Conservation (phyloP, 2,888 invertebrate genomes). For the Serrognathus titanus region DNA sequence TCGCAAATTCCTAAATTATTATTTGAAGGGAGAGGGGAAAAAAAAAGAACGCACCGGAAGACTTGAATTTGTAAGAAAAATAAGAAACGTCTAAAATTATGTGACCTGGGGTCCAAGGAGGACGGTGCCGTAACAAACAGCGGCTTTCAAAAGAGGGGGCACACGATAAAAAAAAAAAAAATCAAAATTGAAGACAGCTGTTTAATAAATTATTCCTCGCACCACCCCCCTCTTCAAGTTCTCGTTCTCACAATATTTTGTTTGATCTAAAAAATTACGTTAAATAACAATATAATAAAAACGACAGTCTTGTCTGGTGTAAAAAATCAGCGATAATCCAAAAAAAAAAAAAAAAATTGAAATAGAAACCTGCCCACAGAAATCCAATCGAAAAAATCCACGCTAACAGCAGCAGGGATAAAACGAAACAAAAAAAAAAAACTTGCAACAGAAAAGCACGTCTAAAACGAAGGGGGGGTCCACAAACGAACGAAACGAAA, state of each 20-base stretch:
- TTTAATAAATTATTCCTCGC: no score
- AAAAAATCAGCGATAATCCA: neutral
- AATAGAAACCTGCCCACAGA: constrained; percentile 2
- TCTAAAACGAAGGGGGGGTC: neutral
- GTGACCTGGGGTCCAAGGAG: neutral
- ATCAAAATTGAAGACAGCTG: no score
- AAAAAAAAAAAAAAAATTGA: neutral
- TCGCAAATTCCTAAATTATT: neutral
- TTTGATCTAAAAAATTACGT: neutral
- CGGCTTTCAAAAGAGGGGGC: no score
- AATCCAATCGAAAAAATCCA: neutral
- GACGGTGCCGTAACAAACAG: neutral
- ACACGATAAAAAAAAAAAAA: no score
- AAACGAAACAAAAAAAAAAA: neutral
- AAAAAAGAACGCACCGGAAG: neutral
- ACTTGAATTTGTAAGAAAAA: neutral
- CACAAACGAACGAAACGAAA: neutral
- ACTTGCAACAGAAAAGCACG: neutral
- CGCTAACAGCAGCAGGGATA: neutral
- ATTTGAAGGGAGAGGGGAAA: neutral
- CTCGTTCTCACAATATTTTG: neutral
- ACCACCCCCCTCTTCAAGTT: no score
- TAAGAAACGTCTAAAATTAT: neutral
- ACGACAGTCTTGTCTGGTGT: neutral
- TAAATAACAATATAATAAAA: neutral